Conservation (phyloP, 2,797 vertebrate genomes). For the Ceyx erithaca region DNA sequence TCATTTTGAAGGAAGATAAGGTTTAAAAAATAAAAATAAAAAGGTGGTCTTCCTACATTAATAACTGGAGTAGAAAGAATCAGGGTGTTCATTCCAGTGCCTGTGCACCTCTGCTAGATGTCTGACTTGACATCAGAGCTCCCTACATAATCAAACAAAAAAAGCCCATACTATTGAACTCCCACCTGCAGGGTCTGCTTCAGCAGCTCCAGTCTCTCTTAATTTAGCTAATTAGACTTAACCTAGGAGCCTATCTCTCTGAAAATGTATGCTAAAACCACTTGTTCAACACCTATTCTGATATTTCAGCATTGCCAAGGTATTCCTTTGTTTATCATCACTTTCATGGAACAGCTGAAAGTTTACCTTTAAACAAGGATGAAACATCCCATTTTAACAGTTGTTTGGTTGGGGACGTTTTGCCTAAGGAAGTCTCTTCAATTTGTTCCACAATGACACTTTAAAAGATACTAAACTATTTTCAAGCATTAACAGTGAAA, state of each 20-base stretch:
- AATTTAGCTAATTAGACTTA: not conserved
- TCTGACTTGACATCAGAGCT: not conserved
- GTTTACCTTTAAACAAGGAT: accelerated
- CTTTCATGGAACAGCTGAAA: not conserved
- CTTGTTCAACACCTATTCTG: not conserved
- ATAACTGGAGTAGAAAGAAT: not conserved
- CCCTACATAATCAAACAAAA: not conserved
- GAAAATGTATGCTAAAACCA: not conserved
- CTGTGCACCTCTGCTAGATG: not conserved
- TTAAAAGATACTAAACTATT: not conserved
- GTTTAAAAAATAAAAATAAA: not conserved
- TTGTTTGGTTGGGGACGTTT: not conserved
- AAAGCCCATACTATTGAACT: not conserved
- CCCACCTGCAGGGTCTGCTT: not conserved
- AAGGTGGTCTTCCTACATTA: not conserved
- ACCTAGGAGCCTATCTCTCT: not conserved
- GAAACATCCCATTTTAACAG: not conserved
- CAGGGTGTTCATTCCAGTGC: not conserved
- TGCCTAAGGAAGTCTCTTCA: not conserved
- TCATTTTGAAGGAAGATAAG: not conserved
- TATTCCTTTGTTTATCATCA: not conserved
- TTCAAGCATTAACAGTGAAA: not conserved
- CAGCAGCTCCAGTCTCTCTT: not conserved
- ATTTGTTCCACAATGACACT: not conserved
- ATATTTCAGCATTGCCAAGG: not conserved